Evolutionary conservation across 2,888 invertebrate species (phyloP).

Genomic region (Apamea anceps): DNA sequence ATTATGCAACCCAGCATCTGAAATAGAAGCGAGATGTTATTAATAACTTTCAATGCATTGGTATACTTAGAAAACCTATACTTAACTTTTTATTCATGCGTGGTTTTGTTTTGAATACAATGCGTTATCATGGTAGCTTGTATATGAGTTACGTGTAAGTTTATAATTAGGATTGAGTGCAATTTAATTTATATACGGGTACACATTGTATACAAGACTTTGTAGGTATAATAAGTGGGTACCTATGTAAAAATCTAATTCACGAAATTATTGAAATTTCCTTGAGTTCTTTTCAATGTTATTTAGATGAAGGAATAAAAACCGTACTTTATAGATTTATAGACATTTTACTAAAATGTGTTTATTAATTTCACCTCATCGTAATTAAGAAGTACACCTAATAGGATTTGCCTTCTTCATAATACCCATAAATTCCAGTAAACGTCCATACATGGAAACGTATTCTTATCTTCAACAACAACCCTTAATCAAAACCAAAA

Average conservation of each 20-base stretch:
- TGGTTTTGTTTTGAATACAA: conserved; percentile 10
- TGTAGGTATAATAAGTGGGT: not conserved
- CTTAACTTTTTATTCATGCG: not conserved
- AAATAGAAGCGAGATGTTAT: conserved; percentile 77
- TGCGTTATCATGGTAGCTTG: not conserved
- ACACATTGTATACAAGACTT: not conserved
- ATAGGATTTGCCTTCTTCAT: not conserved
- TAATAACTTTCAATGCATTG: conserved; percentile 77
- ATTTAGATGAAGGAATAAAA: not conserved
- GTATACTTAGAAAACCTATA: conserved; percentile 36
- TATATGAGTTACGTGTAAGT: not conserved
- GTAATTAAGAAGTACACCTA: not conserved
- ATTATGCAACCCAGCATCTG: conserved; percentile 84
- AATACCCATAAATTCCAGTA: not conserved
- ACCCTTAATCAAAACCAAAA: not conserved
- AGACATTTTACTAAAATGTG: not conserved
- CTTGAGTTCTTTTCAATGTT: not conserved
- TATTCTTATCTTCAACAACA: not conserved
- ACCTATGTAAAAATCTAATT: not conserved
- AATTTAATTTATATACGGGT: not conserved
- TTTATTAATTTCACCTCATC: not conserved
- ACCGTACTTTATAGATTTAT: not conserved
- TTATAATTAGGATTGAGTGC: not conserved
- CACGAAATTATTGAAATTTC: not conserved
- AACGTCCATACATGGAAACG: not conserved